phyloP scores from a whole-genome alignment of 2,113 vertebrate species.

The Ptilorrhoa leucosticta region DNA sequence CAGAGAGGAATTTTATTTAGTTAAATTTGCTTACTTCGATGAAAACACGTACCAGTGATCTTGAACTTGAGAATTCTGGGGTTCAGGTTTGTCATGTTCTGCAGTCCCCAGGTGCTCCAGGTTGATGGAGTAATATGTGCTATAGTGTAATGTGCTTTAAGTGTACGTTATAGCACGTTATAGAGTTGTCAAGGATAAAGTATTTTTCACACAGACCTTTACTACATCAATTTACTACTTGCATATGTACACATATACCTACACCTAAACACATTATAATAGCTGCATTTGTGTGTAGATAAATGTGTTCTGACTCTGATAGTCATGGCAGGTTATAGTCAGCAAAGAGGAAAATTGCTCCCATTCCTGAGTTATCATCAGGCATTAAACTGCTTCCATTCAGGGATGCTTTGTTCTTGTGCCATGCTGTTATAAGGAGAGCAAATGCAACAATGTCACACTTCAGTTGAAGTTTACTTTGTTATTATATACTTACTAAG shows the following conservation, averaged over 20 bases:
- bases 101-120: not conserved
- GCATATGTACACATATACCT: not conserved
- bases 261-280: not conserved
- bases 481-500: not conserved
- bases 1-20: not conserved
- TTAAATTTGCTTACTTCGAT: not conserved
- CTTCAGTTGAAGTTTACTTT: not conserved
- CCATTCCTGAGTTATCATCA: not conserved
- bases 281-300: not conserved
- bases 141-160: not conserved
- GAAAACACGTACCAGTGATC: not conserved
- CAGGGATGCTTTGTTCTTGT: not conserved
- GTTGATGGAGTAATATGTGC: not conserved
- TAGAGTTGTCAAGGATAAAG: not conserved
- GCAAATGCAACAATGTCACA: not conserved
- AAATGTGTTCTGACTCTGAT: not conserved
- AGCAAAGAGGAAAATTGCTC: not conserved
- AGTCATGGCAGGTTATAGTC: not conserved
- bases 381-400: not conserved
- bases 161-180: not conserved
- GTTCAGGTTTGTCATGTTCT: not conserved
- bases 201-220: not conserved
- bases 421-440: not conserved
- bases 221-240: not conserved
- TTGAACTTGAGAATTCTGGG: not conserved